These are phyloP conservation scores for Paralvinella palmiformis DNA, from an alignment of 1,140 invertebrate species.

Conservation along the genomic window DNA sequence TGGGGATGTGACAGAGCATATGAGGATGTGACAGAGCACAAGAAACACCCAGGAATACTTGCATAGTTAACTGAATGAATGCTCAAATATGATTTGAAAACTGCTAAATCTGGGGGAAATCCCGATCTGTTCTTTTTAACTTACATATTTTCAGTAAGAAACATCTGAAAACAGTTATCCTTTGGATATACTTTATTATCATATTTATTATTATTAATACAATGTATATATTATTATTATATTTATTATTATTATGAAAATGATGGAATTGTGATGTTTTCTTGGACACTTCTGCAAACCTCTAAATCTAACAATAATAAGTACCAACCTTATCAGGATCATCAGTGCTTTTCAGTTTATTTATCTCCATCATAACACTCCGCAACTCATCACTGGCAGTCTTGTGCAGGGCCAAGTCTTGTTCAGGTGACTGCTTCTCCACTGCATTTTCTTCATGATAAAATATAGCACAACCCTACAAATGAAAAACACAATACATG, in stretches of 20 bases:
- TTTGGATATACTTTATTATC: background rate
- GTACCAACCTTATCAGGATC: constrained; percentile 26
- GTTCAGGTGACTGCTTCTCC: constrained; percentile 57
- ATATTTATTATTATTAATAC: background rate
- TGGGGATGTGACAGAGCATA: too few species aligned
- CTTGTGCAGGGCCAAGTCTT: constrained; percentile 64
- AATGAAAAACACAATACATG: background rate
- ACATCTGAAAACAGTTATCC: constrained; percentile 9
- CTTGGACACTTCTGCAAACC: background rate
- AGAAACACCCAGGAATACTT: too few species aligned
- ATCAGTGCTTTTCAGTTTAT: constrained; percentile 57
- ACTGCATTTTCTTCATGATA: constrained; percentile 67
- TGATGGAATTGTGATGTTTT: background rate
- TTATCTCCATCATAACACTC: constrained; percentile 60
- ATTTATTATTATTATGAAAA: background rate
- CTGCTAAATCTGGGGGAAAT: too few species aligned
- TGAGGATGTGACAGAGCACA: too few species aligned
- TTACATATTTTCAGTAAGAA: too few species aligned
- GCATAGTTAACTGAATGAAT: too few species aligned
- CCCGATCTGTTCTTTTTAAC: too few species aligned
- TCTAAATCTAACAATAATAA: constrained; percentile 19
- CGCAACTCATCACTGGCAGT: constrained; percentile 63
- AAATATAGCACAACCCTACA: constrained; percentile 26
- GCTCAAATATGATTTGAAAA: too few species aligned
- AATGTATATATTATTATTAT: background rate